A percentile compares a stretch with the other conserved stretches of the same genome.
These are phyloP conservation scores for Bacillus rossius DNA, from an alignment of 1,140 invertebrate species.

Conservation along the genomic window DNA sequence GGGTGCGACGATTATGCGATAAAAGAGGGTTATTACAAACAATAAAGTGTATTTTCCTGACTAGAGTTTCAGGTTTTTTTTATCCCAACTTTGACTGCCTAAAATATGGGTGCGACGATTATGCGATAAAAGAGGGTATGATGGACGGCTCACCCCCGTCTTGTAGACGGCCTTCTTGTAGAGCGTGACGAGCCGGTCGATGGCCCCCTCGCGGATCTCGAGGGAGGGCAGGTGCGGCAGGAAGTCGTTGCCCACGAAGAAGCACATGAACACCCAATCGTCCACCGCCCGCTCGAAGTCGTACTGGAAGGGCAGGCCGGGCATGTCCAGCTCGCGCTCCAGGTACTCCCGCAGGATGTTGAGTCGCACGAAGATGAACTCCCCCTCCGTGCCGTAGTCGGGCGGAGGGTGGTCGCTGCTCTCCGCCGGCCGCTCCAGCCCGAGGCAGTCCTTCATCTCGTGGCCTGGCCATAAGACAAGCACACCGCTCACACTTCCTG, in stretches of 20 bases:
- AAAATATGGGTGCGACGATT: too few species aligned
- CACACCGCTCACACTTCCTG: too few species aligned
- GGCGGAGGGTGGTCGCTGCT: constrained; percentile 43
- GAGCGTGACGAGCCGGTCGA: constrained; percentile 88
- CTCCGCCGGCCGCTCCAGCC: constrained; percentile 48
- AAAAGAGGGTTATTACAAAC: too few species aligned
- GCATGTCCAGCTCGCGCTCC: constrained; percentile 86
- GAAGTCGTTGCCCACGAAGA: constrained; percentile 99
- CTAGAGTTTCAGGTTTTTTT: too few species aligned
- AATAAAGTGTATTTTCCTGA: too few species aligned
- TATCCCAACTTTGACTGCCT: too few species aligned
- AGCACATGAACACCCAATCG: constrained; percentile 99
- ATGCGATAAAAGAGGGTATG: too few species aligned
- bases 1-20: too few species aligned
- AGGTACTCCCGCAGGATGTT: constrained; percentile 94
- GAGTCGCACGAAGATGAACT: constrained; percentile 87
- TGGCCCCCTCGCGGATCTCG: constrained; percentile 97
- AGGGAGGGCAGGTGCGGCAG: constrained; percentile 96
- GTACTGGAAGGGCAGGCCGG: constrained; percentile 87
- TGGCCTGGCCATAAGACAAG: constrained; percentile 62
- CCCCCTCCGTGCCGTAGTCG: constrained; percentile 61
- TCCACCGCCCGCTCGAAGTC: constrained; percentile 89
- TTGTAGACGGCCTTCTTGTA: constrained; percentile 96
- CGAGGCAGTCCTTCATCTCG: constrained; percentile 93
- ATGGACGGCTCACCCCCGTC: constrained; percentile 65